phyloP scores from a whole-genome alignment of 2,888 invertebrate species.

The Stenurella melanura region DNA sequence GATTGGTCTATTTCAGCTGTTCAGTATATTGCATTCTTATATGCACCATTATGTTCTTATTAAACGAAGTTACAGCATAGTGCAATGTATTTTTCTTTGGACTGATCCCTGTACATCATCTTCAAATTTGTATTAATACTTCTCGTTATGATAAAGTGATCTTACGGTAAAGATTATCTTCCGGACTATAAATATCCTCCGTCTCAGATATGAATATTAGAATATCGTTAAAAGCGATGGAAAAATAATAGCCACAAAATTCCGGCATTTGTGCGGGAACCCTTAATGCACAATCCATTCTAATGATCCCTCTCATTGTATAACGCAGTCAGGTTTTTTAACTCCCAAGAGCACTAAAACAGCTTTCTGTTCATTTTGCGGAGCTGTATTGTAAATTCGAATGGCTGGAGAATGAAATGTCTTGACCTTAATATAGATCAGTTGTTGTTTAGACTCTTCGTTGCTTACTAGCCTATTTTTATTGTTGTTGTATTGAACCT shows the following conservation, averaged over 20 bases:
- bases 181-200: conserved; percentile 13
- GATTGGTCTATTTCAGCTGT: too few species aligned
- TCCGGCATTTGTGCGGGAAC: conserved; percentile 9
- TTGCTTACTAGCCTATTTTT: background rate
- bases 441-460: background rate
- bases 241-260: conserved; percentile 32
- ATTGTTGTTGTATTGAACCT: background rate
- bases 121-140: background rate
- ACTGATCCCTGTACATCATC: background rate
- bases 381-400: conserved; percentile 21
- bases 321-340: conserved; percentile 18
- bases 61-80: background rate
- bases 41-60: too few species aligned
- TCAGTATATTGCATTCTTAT: too few species aligned
- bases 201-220: conserved; percentile 37
- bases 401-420: background rate
- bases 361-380: conserved; percentile 20
- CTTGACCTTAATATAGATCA: conserved; percentile 23
- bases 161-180: conserved; percentile 5
- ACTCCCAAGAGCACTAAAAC: conserved; percentile 14
- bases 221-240: conserved; percentile 32
- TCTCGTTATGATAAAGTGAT: background rate
- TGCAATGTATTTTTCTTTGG: background rate
- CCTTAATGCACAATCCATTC: conserved; percentile 35
- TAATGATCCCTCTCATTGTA: conserved; percentile 23